phyloP scores from a whole-genome alignment of 2,113 vertebrate species.

The Triplophysa rosa region DNA sequence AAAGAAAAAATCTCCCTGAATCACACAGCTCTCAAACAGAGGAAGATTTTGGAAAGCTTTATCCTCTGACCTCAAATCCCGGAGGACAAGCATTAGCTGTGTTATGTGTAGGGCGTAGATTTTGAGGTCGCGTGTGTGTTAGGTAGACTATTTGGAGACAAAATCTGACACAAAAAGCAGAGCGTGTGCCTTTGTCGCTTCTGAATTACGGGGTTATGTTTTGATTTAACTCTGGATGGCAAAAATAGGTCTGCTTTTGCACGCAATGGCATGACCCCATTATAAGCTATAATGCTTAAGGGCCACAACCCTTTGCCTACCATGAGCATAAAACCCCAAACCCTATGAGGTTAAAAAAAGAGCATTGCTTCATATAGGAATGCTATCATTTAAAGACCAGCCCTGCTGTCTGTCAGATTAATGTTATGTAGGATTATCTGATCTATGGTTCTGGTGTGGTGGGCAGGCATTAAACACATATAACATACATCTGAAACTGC shows the following conservation, averaged over 20 bases:
- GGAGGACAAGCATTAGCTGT: slow-evolving; percentile 37
- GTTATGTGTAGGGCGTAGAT: slow-evolving; percentile 20
- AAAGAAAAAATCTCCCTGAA: not conserved
- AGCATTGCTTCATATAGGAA: not conserved
- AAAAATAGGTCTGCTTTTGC: slow-evolving; percentile 51
- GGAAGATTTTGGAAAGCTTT: slow-evolving; percentile 20
- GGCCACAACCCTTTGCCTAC: not conserved
- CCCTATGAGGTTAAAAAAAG: too few species aligned
- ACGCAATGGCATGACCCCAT: slow-evolving; percentile 42
- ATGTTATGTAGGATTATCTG: slow-evolving; percentile 1
- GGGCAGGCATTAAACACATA: slow-evolving; percentile 2
- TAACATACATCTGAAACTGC: not conserved
- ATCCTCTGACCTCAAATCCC: slow-evolving; percentile 34
- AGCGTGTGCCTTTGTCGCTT: slow-evolving; percentile 31
- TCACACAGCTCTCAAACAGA: not conserved
- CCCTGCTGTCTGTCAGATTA: not conserved
- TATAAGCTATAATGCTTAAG: not conserved
- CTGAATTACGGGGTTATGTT: slow-evolving; percentile 60
- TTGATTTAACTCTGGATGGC: slow-evolving; percentile 57
- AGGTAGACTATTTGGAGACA: slow-evolving; percentile 10
- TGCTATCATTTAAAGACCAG: not conserved
- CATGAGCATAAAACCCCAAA: not conserved
- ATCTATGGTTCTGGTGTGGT: not conserved
- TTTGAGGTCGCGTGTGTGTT: slow-evolving; percentile 24
- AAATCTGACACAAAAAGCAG: slow-evolving; percentile 16